phyloP scores from a whole-genome alignment of 1,140 invertebrate species.

The Trichonephila inaurata region DNA sequence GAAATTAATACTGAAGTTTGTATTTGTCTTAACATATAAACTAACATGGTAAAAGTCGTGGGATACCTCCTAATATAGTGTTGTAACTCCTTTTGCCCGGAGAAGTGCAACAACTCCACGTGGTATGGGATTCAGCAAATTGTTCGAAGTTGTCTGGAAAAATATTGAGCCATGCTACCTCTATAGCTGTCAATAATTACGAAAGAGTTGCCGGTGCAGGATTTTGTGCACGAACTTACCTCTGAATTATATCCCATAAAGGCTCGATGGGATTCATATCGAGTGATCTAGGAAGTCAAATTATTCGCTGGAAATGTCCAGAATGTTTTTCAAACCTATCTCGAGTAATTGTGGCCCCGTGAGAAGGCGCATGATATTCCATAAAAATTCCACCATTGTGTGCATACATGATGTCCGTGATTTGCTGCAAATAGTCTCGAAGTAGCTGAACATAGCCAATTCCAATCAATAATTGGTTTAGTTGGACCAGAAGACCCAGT shows the following conservation, averaged over 20 bases:
- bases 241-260: neutral
- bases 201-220: neutral
- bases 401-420: neutral
- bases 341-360: neutral
- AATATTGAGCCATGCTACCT: constrained; percentile 1
- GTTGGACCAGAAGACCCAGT: neutral
- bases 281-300: neutral
- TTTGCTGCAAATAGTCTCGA: neutral
- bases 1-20: no score
- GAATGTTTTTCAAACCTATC: neutral
- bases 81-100: neutral
- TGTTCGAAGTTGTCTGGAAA: neutral
- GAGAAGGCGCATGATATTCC: neutral
- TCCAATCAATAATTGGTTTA: neutral
- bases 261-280: neutral
- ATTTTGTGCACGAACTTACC: neutral
- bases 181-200: neutral
- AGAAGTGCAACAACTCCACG: neutral
- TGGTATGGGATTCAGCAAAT: neutral
- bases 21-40: neutral
- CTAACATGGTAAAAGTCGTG: neutral
- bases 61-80: neutral
- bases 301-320: neutral
- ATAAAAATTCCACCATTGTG: neutral
- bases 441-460: neutral